phyloP scores from a whole-genome alignment of 2,888 invertebrate species.

The Diarsia mendica region DNA sequence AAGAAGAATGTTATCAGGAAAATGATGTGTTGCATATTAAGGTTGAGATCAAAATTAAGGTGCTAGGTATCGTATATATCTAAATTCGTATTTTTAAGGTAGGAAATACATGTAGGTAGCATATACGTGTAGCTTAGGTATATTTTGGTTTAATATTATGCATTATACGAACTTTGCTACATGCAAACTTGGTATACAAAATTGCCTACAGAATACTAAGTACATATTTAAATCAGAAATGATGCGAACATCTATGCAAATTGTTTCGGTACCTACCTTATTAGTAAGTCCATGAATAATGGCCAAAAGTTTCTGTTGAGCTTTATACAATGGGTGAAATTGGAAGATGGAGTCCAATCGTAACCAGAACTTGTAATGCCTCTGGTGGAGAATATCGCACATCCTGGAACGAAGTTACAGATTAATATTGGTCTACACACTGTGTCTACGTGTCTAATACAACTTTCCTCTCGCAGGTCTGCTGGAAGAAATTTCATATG shows the following conservation, averaged over 20 bases:
- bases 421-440: too few species aligned
- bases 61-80: neutral
- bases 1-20: neutral
- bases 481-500: too few species aligned
- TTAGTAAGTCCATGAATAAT: constrained; percentile 94
- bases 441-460: too few species aligned
- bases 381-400: constrained; percentile 95
- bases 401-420: constrained; percentile 83
- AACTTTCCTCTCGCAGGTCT: too few species aligned
- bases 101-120: too few species aligned
- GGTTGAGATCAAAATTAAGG: too few species aligned
- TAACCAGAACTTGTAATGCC: constrained; percentile 94
- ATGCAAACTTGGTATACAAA: neutral
- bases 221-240: neutral
- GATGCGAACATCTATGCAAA: neutral
- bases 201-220: neutral
- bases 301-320: constrained; percentile 92
- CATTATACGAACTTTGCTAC: constrained; percentile 8
- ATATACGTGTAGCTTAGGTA: neutral
- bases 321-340: constrained; percentile 92
- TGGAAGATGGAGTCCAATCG: constrained; percentile 93
- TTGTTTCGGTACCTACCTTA: constrained; percentile 85
- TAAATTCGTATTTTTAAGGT: neutral
- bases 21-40: neutral
- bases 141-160: constrained; percentile 13